Base-by-base conservation (phyloP, 2,113 vertebrate genomes). In the Vidua macroura region DNA sequence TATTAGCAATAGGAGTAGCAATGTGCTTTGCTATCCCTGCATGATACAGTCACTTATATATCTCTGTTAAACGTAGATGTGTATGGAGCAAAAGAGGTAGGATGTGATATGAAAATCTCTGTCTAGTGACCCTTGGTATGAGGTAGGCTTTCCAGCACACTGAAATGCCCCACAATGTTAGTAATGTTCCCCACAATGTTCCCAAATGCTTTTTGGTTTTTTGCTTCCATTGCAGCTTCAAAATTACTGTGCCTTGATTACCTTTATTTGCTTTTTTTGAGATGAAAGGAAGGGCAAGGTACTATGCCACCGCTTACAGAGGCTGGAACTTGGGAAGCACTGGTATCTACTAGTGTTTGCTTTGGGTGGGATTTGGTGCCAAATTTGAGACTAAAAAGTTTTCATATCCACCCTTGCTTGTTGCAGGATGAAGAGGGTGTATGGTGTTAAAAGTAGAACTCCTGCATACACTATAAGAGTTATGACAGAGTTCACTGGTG, bases 11-110 rank as follows among this genome's bases (percentile, higher is more conserved):
- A 70, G 31, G 31, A 46, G 20, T 81, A 63, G 35, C 35, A 28
- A 14, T 24, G 33, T 68, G 39, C 41, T 76, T 59, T 84, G 52
- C 22, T 81, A 30, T 53, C 20, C 30, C 30, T 35, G 15, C 9
- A 16, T 31, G 48, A 27, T 31, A 35, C 8, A 30, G 21, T 52
- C 1, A 0, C 21, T 9, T 63, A 1, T 35, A 1, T 27, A 30
- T 56, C 51, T 74, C 39, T 75, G 30, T 64, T 83, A 53, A 68
- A 68, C 30, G 24, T n/a, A 41, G 21, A 41, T 85, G 24, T 11
- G 5, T 68, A 0, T 62, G 58, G n/a, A 68, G 25, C 44, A 79
- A 43, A 63, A 90, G 72, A 46, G 18, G 18, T n/a, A 12, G 51
- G 35, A 52, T 15, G 7, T 62, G 28, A 19, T 60, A 25, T 4